A percentile compares a stretch with the other conserved stretches of the same genome.
These are phyloP conservation scores for Eidolon helvum DNA, from an alignment of 2,113 vertebrate species.

Conservation along the genomic window DNA sequence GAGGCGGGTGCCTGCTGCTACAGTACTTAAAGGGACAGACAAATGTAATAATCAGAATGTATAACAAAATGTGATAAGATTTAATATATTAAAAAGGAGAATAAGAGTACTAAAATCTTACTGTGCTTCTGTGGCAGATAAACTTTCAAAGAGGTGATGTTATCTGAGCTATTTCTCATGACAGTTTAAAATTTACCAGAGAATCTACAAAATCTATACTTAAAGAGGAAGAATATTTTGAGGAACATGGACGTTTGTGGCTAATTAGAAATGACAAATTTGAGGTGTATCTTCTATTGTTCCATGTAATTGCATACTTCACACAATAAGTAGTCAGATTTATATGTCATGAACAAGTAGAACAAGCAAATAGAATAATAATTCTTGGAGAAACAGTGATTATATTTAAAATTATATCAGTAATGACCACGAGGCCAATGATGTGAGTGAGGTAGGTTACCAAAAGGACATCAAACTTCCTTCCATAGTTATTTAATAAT, in stretches of 20 bases:
- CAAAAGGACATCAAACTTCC: constrained; percentile 21
- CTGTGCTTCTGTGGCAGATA: not conserved
- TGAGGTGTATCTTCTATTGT: constrained; percentile 60
- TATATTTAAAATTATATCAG: constrained; percentile 56
- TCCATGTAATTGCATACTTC: constrained; percentile 49
- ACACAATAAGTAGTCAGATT: constrained; percentile 45
- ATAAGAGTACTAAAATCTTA: not conserved
- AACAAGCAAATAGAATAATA: constrained; percentile 50
- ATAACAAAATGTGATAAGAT: not conserved
- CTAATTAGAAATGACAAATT: constrained; percentile 64
- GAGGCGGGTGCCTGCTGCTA: not conserved
- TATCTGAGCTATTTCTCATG: not conserved
- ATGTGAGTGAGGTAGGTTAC: not conserved
- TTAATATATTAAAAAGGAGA: not conserved
- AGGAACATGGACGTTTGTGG: constrained; percentile 54
- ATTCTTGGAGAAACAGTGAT: constrained; percentile 53
- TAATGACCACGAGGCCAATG: constrained; percentile 48
- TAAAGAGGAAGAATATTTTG: constrained; percentile 43
- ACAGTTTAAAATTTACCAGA: constrained; percentile 18
- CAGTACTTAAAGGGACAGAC: not conserved
- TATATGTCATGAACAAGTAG: constrained; percentile 23
- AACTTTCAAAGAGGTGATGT: not conserved
- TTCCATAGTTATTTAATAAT: constrained; percentile 44
- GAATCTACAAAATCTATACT: constrained; percentile 47
- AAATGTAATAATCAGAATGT: not conserved